Base-by-base conservation (phyloP, 1,140 invertebrate genomes). In the Whitmania pigra region DNA sequence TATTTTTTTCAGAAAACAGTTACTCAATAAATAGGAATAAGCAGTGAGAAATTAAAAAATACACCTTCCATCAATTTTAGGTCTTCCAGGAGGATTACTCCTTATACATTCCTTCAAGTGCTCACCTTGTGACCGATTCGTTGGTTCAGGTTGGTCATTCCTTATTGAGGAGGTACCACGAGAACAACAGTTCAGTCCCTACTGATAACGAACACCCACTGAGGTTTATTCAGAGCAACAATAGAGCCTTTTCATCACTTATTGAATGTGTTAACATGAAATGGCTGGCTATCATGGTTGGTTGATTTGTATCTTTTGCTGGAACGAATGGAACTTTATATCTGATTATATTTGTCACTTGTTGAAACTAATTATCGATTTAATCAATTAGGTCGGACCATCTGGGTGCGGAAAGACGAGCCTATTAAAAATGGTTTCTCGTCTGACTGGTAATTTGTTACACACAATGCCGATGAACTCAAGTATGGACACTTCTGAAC, bases 401-500 rank as follows among this genome's bases (percentile, higher is more conserved):
- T 85, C 87, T 2, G 88, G 88, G 25, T 85, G 85, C 76, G 94
- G 94, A 0, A 97, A 97, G 84, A 90, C 88, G 68, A 88, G 86
- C 75, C 78, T 91, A 2, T 87, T 96, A 27, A 87, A 88, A 78
- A 83, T 89, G 27, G 80, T 96, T 31, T 87, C 93, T 0, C 71
- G 77, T 74, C 78, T 97, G 5, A 85, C 86, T 0, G 91, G 90
- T 0, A 86, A 87, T 74, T 84, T 87, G 70, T 82, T 97, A 6
- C 85, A 87, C 76, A 87, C 89, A 1, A 82, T 97, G 71, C 86
- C 88, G 20, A 88, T 96, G 20, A 95, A 92, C 79, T 90, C 91
- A 53, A 88, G 91, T 55, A 97, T 94, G 88, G 94, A 97, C 78
- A 94, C 94, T 0, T 92, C 89, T 0, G 94, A 97, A 80, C 87